Base-by-base conservation (phyloP, 2,113 vertebrate genomes). In the Odocoileus virginianus region DNA sequence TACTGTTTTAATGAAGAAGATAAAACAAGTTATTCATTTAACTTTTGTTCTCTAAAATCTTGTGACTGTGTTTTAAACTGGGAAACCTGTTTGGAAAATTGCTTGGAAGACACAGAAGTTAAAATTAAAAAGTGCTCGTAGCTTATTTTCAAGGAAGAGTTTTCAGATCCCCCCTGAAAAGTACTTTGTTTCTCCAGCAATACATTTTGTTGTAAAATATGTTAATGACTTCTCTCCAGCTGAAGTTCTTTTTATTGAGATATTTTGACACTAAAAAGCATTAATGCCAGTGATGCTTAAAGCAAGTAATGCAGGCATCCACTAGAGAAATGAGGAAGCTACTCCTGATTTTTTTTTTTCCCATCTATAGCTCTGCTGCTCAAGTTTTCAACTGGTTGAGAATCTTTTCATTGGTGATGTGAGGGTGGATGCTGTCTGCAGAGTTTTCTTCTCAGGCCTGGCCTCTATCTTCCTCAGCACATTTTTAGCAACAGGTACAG, bases 131-230 rank as follows among this genome's bases (percentile, higher is more conserved):
- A 47, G 10, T n/a, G 19, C 25, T 36, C 10, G 1, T 84, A 67
- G 6, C 36, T 52, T 82, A 40, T 92, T 95, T 95, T 86, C 45
- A 74, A 92, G 43, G 27, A 95, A 92, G 74, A 87, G 36, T 86
- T 84, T 90, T 86, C 74, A 60, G 67, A 33, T 28, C 23, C 23
- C 17, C 45, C 36, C 25, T 19, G 40, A 87, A 89, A 89, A 36
- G 28, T 25, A 45, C 28, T 91, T 82, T 74, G 54, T 84, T 95
- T 93, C 90, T 89, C 36, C 17, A 52, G 27, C 58, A 30, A 23
- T 64, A 33, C 28, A 64, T 91, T 60, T 95, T 89, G 76, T 93
- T 52, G 40, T 67, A 89, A 97, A 93, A 60, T 95, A 67, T 27
- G 86, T 78, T 33, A 67, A 82, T 86, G 71, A 5, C 87, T 89